Percentiles rank a stretch among this genome's conserved stretches.
These are phyloP conservation scores for Odontomyia ornata DNA, from an alignment of 2,888 invertebrate genomes.

Conservation along the genomic window DNA sequence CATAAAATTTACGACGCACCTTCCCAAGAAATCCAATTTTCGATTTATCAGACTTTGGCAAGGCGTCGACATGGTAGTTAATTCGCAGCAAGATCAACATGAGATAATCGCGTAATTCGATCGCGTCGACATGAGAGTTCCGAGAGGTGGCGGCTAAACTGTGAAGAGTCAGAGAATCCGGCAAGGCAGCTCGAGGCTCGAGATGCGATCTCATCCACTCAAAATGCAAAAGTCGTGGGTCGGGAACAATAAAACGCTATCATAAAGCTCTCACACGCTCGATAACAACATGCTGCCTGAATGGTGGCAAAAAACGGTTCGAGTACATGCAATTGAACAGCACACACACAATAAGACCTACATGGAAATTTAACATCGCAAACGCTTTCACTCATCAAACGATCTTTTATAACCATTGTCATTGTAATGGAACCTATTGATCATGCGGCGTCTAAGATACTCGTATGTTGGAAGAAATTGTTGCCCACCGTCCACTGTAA, in stretches of 20 bases:
- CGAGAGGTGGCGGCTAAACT: too few species aligned
- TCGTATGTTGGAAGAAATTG: not conserved
- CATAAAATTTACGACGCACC: not conserved
- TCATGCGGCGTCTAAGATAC: not conserved
- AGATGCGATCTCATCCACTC: not conserved
- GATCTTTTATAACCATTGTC: not conserved
- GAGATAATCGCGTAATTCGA: slow-evolving; percentile 18
- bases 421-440: not conserved
- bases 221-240: not conserved
- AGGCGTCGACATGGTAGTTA: slow-evolving; percentile 28
- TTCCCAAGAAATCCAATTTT: not conserved
- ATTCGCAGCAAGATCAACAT: slow-evolving; percentile 14
- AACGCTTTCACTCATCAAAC: slow-evolving; percentile 11
- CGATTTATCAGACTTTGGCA: slow-evolving; percentile 19
- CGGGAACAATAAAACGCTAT: not conserved
- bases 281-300: not conserved
- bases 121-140: not conserved
- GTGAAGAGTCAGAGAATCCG: not conserved
- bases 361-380: not conserved
- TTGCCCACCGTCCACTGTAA: not conserved
- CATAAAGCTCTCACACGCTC: not conserved
- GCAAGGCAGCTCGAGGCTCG: not conserved
- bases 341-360: not conserved
- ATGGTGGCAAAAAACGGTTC: not conserved
- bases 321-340: not conserved